Evolutionary conservation across 2,797 vertebrate genomes (phyloP), one percentile per base, ranked within the genome.

Genomic region (Peromyscus aztecus): DNA sequence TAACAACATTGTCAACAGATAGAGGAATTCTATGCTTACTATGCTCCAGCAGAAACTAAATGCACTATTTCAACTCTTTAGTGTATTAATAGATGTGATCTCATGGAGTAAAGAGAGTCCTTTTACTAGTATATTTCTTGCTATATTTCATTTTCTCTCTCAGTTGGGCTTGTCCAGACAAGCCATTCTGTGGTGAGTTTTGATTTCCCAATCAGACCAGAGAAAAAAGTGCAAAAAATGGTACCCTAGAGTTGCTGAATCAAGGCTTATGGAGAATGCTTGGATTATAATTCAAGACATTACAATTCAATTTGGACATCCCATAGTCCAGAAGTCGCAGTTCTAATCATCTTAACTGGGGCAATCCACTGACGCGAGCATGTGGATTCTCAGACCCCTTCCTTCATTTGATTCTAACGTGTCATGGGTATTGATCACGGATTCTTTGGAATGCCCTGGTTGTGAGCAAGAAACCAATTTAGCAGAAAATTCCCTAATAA

Each of bases 221-320:
- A 82, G 96, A 52, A 63, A 40, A 86, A 83, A 85, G 67, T 67
- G 80, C 29, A 89, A 19, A 55, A 81, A 94, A 57, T 80, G 31
- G 8, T 71, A 13, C n/a, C 52, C 8, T 65, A 57, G 31, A 93
- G 10, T 78, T 83, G 67, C 8, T 29, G 29, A 80, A 91, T 59
- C 55, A 82, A 63, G 71, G 49, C 6, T 17, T 31, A 34, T 6
- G 13, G 40, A 67, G 29, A 86, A 86, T 5, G 23, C 43, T 73
- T 55, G n/a, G 75, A 89, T 94, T 34, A 71, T 73, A 65, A 55
- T 65, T 80, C 63, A 4, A 67, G 63, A 49, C 6, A 67, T 59
- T 91, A 57, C 6, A 61, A 23, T 89, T 46, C 40, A 61, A 52
- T 78, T 43, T 37, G 61, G 31, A 43, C 43, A 55, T 80, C 14